A percentile compares a stretch with the other conserved stretches of the same genome.
phyloP scores from a whole-genome alignment of 1,140 invertebrate species.

The Sesamia nonagrioides region DNA sequence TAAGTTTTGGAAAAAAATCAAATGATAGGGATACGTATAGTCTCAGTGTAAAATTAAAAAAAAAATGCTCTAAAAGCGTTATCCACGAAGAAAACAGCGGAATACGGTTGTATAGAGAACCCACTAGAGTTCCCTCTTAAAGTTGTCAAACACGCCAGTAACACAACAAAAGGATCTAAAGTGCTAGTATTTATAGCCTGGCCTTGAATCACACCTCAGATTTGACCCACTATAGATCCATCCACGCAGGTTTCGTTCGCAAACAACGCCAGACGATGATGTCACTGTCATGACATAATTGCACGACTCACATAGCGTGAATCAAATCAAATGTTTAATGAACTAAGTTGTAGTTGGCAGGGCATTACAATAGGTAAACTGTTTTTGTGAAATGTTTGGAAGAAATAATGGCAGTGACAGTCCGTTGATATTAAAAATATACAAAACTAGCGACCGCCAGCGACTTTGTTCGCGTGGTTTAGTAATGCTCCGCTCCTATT shows the following conservation, averaged over 20 bases:
- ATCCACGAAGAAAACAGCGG: too few species aligned
- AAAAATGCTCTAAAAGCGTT: too few species aligned
- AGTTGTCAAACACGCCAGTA: neutral
- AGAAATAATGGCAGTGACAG: neutral
- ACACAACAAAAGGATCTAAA: neutral
- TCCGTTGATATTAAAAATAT: too few species aligned
- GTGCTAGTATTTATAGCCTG: neutral
- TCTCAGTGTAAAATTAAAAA: too few species aligned
- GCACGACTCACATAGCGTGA: slow-evolving; percentile 36
- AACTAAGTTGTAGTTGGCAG: slow-evolving; percentile 5
- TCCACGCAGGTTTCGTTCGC: slow-evolving; percentile 30
- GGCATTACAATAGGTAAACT: slow-evolving; percentile 1
- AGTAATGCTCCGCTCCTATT: too few species aligned
- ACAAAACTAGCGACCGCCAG: too few species aligned
- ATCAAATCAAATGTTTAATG: slow-evolving; percentile 35
- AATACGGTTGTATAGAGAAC: too few species aligned
- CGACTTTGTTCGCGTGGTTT: too few species aligned
- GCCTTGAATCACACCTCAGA: slow-evolving; percentile 41
- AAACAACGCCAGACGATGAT: slow-evolving; percentile 40
- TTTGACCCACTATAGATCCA: neutral
- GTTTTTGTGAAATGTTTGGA: neutral
- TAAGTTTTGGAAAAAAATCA: too few species aligned
- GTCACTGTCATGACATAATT: slow-evolving; percentile 49
- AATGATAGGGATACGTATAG: too few species aligned
- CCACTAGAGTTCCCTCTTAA: too few species aligned